phyloP scores from a whole-genome alignment of 2,888 invertebrate genomes.

The Drosophila anceps region DNA sequence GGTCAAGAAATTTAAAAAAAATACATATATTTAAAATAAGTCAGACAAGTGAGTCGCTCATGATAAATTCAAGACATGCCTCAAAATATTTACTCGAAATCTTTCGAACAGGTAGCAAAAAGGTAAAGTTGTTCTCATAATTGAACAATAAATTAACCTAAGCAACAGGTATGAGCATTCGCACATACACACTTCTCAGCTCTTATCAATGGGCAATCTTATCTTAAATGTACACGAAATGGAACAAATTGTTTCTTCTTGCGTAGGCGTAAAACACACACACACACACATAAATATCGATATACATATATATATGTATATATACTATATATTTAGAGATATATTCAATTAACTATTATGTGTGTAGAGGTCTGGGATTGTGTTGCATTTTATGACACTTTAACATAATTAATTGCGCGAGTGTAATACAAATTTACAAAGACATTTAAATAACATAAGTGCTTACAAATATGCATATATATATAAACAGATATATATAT shows the following conservation, averaged over 20 bases:
- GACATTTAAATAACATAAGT: slow-evolving; percentile 57
- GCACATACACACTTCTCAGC: slow-evolving; percentile 1
- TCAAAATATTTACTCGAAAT: background rate
- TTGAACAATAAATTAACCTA: slow-evolving; percentile 26
- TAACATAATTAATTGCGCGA: slow-evolving; percentile 29
- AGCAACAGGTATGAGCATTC: slow-evolving; percentile 1
- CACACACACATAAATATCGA: slow-evolving; percentile 2
- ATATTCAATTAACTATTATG: slow-evolving; percentile 46
- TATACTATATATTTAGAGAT: slow-evolving; percentile 26
- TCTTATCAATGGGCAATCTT: slow-evolving; percentile 44
- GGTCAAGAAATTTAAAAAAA: background rate
- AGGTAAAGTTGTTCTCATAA: slow-evolving; percentile 7
- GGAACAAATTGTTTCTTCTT: slow-evolving; percentile 11
- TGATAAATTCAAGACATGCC: background rate
- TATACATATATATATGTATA: slow-evolving; percentile 16
- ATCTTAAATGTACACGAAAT: slow-evolving; percentile 21
- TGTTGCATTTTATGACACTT: slow-evolving; percentile 57
- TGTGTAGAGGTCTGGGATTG: slow-evolving; percentile 39
- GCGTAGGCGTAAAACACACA: slow-evolving; percentile 8
- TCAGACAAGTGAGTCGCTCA: background rate
- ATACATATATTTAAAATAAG: background rate
- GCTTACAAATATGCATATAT: slow-evolving; percentile 32
- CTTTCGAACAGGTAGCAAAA: slow-evolving; percentile 11
- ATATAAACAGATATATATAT: slow-evolving; percentile 6
- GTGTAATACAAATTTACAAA: slow-evolving; percentile 54